Evolutionary conservation across 2,113 vertebrate genomes (phyloP).

Genomic region (Cnemophilus loriae): DNA sequence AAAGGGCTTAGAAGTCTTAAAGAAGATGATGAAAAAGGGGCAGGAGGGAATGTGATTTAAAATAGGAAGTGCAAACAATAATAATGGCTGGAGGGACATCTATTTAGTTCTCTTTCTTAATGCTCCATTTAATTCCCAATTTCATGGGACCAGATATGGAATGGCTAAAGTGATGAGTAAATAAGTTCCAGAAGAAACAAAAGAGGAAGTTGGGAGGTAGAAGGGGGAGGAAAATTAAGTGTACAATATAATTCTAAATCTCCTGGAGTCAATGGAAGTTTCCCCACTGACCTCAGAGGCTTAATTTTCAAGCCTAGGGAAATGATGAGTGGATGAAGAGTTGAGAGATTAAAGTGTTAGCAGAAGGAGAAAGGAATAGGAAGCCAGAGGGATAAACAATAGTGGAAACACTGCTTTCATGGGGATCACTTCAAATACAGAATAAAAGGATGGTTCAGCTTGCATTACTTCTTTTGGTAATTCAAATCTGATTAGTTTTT

Average conservation of each 20-base stretch:
- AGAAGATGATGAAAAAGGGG: background rate
- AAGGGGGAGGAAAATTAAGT: background rate
- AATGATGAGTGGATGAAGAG: slow-evolving; percentile 66
- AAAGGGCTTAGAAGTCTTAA: background rate
- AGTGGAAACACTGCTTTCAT: background rate
- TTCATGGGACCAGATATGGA: slow-evolving; percentile 30
- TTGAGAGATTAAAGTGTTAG: slow-evolving; percentile 39
- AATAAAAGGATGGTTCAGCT: background rate
- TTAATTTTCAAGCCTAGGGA: slow-evolving; percentile 46
- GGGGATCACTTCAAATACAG: background rate
- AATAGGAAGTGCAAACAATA: background rate
- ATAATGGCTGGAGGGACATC: background rate
- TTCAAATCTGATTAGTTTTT: background rate
- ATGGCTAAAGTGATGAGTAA: background rate
- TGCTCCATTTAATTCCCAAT: background rate
- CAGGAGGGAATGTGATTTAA: background rate
- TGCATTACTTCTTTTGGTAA: background rate
- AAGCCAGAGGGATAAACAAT: slow-evolving; percentile 11
- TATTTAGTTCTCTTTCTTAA: background rate
- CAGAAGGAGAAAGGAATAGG: slow-evolving; percentile 24
- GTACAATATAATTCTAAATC: slow-evolving; percentile 27
- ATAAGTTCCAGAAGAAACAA: slow-evolving; percentile 34
- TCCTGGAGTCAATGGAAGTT: slow-evolving; percentile 30
- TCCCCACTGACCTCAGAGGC: slow-evolving; percentile 30
- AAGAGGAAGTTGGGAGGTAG: background rate